Evolutionary conservation across 2,113 vertebrate genomes (phyloP), one percentile per base, ranked within the genome.

Genomic region (Eonycteris spelaea): DNA sequence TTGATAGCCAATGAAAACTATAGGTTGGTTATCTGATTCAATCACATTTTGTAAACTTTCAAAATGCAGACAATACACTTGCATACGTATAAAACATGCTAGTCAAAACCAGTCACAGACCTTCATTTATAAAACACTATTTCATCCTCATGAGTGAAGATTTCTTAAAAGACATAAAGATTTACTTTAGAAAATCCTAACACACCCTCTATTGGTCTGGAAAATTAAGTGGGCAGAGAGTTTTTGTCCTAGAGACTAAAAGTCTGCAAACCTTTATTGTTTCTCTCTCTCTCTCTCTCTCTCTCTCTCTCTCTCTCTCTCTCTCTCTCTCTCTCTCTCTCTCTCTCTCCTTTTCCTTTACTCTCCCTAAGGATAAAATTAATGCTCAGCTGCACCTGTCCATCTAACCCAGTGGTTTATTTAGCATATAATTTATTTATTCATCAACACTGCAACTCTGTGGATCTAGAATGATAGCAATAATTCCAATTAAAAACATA

Each of bases 161-260:
- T 90, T 93, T 91, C n/a, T 97, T 93, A 86, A 90, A 96, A 87
- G 75, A 86, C 35, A 13, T 7, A 92, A 94, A 73, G 28, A 95
- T 90, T 94, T 95, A 89, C 78, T 95, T 97, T 90, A 57, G 28
- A 48, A 95, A 75, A 55, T 80, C 71, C 85, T 94, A 79, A 57
- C 63, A 89, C 7, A 97, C 22, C 68, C 95, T 96, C 96, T 95
- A 61, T 90, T 96, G 71, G 67, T 95, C 75, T 70, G 90, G 96
- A 97, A 97, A 97, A 95, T 97, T 95, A 97, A 88, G 61, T 53
- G 70, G 79, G 80, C 71, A 94, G 45, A 71, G 70, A 89, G 65
- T 8, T 95, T 93, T 90, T 95, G 43, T 90, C n/a, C 51, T 43
- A 79, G 57, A n/a, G 30, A 70, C 67, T 57, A 48, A 57, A 93